Evolutionary conservation across 2,888 invertebrate species (phyloP), one percentile per base, ranked within the genome.

Genomic region (Subacronicta megacephala): DNA sequence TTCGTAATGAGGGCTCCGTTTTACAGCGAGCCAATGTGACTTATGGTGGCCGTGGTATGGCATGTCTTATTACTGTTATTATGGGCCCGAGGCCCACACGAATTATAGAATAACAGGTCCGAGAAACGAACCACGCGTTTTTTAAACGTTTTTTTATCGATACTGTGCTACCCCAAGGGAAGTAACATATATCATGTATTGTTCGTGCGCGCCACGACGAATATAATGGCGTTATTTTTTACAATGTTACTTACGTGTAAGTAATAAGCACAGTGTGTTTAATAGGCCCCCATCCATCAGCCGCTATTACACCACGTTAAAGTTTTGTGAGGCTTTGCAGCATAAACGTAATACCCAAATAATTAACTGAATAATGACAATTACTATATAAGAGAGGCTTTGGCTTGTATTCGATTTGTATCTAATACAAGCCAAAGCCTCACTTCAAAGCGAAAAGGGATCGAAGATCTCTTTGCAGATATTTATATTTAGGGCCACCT

Each of bases 1-100:
- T 70, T 67, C 54, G 75, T 81, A 82, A 84, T 81, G 77, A 60
- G 69, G 51, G 40, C 69, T 41, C 53, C 71, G 52, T 59, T 70
- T 63, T 66, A 56, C 65, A 72, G 54, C 73, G 52, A 71, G 65
- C 55, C 75, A 63, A 78, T 78, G 90, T 91, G 90, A 90, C 88
- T 90, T 91, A 90, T 90, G 88, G 82, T 62, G 72, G 77, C 68
- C 72, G 59, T 66, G 76, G 80, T 71, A 60, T 66, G 76, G 80
- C 75, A 73, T 74, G 75, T 80, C 81, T 90, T 89, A 91, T 91
- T 87, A 91, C 90, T 82, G 90, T 90, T 88, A 92, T 92, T 92
- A 91, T 69, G 54, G 58, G 87, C 89, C 80, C 54, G 71, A 70
- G 83, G 89, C 85, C 56, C 62, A 75, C 82, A 81, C 85, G 85